Base-by-base conservation (phyloP, 1,140 invertebrate species). In the Conus betulinus region DNA sequence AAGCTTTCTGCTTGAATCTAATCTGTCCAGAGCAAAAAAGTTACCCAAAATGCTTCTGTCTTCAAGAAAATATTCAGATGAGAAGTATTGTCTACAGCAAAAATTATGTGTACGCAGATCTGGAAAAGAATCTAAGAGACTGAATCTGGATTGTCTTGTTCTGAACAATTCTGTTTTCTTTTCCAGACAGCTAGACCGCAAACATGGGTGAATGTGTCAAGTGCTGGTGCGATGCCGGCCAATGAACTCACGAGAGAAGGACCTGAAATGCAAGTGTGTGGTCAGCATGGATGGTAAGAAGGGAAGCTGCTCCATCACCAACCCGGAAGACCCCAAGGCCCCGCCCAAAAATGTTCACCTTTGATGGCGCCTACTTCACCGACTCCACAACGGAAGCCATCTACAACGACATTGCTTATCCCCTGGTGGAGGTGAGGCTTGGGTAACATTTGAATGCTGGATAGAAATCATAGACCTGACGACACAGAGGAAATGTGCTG, bases 171-270 rank as follows among this genome's bases (percentile, higher is more conserved):
- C 63, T 88, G 53, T 52, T 3, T 78, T 57, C 57, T 1, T 60
- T 25, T 25, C 13, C 53, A 55, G 52, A 5, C 25, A 84, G 20
- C 10, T 60, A 57, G 53, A 57, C 20, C 79, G 57, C 74, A 27
- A 85, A 52, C 60, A 92, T 92, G 91, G 90, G 92, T 79, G 98
- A 99, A 96, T 96, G 97, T 90, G 98, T 99, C 39, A 98, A 96
- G 98, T 99, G 25, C 97, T 98, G 81, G 98, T 98, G 89, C 96
- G 98, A 95, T 99, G 98, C 96, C 97, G 98, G 63, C 98, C 98
- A 25, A 97, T 98, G 96, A 98, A 98, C 95, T 95, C 96, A 84
- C 96, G 97, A 91, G 98, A 98, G 95, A 96, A 96, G 87, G 96
- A 96, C 81, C 94, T 97, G 25, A 97, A 97, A 87, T 97, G 97